Conservation (phyloP, 1,140 invertebrate genomes). For the Adoxophyes honmai region DNA sequence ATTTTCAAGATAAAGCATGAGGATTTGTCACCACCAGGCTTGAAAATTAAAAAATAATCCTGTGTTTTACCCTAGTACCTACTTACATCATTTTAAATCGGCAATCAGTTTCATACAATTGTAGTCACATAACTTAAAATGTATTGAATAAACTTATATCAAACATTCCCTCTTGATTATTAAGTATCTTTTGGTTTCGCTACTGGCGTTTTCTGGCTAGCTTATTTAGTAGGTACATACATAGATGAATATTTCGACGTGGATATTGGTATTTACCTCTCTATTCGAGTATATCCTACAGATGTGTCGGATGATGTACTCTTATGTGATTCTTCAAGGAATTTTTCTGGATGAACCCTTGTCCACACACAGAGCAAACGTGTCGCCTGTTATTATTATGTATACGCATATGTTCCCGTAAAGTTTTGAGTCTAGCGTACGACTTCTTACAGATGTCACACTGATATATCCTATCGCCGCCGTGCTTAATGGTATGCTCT, state of each 20-base stretch:
- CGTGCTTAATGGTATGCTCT: slow-evolving; percentile 62
- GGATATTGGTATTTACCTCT: background rate
- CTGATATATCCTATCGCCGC: slow-evolving; percentile 61
- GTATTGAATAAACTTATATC: no score
- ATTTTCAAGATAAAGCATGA: background rate
- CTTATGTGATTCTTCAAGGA: slow-evolving; percentile 58
- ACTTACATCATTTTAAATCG: no score
- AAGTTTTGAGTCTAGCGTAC: slow-evolving; percentile 73
- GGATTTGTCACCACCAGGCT: no score
- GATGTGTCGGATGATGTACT: slow-evolving; percentile 57
- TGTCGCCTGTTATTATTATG: slow-evolving; percentile 67
- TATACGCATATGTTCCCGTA: slow-evolving; percentile 76
- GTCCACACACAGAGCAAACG: slow-evolving; percentile 68
- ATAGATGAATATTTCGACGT: no score
- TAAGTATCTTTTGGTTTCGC: background rate
- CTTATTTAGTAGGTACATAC: no score
- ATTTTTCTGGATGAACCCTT: slow-evolving; percentile 66
- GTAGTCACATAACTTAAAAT: no score
- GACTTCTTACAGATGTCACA: slow-evolving; percentile 76
- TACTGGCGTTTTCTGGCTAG: background rate
- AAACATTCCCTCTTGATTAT: no score
- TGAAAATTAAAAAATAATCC: no score
- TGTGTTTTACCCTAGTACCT: no score
- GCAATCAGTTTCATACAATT: no score
- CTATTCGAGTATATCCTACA: slow-evolving; percentile 44